Percentiles rank a stretch among this genome's conserved stretches.
These are phyloP conservation scores for Zonotrichia leucophrys DNA, from an alignment of 2,113 vertebrate species.

Conservation along the genomic window DNA sequence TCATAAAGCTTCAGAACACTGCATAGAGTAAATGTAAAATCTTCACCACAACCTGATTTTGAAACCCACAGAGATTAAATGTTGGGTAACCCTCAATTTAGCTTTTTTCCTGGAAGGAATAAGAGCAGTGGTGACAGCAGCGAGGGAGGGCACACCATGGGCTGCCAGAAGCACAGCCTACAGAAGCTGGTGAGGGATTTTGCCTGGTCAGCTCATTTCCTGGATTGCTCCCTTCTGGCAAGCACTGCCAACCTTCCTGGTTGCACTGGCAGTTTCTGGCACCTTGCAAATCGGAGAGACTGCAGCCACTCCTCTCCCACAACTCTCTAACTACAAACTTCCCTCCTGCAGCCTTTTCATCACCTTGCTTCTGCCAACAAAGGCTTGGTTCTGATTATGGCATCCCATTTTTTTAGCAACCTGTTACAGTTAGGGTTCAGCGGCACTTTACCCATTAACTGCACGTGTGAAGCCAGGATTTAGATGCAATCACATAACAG, in stretches of 20 bases:
- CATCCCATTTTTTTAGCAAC: background rate
- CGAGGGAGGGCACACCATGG: rapidly evolving
- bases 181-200: background rate
- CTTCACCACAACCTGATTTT: background rate
- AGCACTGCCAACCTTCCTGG: background rate
- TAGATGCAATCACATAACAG: background rate
- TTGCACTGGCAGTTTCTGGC: background rate
- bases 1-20: background rate
- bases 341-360: background rate
- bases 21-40: rapidly evolving
- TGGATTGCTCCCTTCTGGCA: background rate
- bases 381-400: background rate
- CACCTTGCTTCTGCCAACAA: background rate
- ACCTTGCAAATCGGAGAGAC: background rate
- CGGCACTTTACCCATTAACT: background rate
- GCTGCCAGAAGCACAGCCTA: background rate
- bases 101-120: background rate
- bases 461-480: background rate
- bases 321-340: background rate
- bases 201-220: background rate
- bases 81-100: background rate
- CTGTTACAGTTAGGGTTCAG: background rate
- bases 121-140: background rate
- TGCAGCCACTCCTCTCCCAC: background rate
- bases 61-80: background rate